phyloP scores from a whole-genome alignment of 53 echinoderm and acorn worm genomes.

The Apostichopus leukothele region DNA sequence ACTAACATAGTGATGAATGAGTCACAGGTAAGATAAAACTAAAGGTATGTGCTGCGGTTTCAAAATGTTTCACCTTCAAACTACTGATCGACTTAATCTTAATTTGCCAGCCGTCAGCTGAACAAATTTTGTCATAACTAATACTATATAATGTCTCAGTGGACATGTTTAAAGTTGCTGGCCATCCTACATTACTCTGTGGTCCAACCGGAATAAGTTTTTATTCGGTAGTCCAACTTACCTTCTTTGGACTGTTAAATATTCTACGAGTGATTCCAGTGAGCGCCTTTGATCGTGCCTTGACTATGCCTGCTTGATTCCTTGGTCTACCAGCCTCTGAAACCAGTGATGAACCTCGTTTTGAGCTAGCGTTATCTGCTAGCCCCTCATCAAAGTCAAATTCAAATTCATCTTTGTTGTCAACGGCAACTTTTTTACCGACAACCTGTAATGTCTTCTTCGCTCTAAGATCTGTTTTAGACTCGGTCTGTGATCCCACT shows the following conservation, averaged over 20 bases:
- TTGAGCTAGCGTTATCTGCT: not conserved
- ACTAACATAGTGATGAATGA: too few species aligned
- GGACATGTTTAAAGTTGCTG: too few species aligned
- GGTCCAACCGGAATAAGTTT: too few species aligned
- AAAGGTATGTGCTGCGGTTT: too few species aligned
- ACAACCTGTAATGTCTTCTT: not conserved
- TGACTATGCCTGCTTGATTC: slow-evolving; percentile 34
- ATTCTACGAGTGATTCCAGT: slow-evolving; percentile 54
- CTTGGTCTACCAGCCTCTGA: slow-evolving; percentile 30
- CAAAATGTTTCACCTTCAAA: too few species aligned
- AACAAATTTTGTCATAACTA: too few species aligned
- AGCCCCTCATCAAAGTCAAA: slow-evolving; percentile 74
- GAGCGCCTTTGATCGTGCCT: slow-evolving; percentile 36
- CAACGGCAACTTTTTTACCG: not conserved
- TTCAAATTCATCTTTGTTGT: slow-evolving; percentile 71
- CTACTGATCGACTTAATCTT: too few species aligned
- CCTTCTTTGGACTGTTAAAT: slow-evolving; percentile 92
- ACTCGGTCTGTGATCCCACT: not conserved
- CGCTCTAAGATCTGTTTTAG: not conserved
- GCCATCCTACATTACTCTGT: too few species aligned
- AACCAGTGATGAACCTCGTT: not conserved
- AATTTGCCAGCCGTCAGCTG: too few species aligned
- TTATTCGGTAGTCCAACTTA: slow-evolving; percentile 15
- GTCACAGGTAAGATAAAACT: too few species aligned
- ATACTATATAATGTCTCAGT: too few species aligned